A percentile compares a stretch with the other conserved stretches of the same genome.
phyloP scores from a whole-genome alignment of 2,888 invertebrate genomes.

The Sicus ferrugineus region DNA sequence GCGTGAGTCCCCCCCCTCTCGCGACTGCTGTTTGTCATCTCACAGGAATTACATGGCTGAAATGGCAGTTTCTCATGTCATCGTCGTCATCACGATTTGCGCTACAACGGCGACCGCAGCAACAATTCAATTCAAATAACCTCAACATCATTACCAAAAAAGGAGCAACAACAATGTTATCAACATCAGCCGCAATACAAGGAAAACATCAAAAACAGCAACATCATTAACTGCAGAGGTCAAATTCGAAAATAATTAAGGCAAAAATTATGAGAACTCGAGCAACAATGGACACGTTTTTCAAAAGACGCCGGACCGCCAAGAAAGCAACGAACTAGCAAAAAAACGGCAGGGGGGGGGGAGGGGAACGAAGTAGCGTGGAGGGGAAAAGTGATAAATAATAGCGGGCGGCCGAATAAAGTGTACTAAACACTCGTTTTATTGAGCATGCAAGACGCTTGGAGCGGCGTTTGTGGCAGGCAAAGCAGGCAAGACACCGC shows the following conservation, averaged over 20 bases:
- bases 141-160: neutral
- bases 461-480: too few species aligned
- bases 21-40: too few species aligned
- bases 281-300: neutral
- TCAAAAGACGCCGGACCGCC: neutral
- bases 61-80: neutral
- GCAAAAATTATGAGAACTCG: neutral
- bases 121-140: slow-evolving; percentile 1
- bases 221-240: neutral
- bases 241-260: neutral
- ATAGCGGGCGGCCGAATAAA: neutral
- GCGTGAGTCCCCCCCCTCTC: neutral
- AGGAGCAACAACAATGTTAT: neutral
- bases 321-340: neutral
- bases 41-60: neutral
- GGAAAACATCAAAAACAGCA: neutral
- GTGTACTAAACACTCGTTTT: neutral
- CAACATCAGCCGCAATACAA: neutral
- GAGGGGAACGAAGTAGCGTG: neutral
- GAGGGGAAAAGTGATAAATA: neutral
- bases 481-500: too few species aligned
- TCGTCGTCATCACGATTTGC: neutral
- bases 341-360: neutral
- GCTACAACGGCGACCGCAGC: neutral
- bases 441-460: neutral